Conservation (phyloP, 2,113 vertebrate genomes). For the Lamprotornis superbus region DNA sequence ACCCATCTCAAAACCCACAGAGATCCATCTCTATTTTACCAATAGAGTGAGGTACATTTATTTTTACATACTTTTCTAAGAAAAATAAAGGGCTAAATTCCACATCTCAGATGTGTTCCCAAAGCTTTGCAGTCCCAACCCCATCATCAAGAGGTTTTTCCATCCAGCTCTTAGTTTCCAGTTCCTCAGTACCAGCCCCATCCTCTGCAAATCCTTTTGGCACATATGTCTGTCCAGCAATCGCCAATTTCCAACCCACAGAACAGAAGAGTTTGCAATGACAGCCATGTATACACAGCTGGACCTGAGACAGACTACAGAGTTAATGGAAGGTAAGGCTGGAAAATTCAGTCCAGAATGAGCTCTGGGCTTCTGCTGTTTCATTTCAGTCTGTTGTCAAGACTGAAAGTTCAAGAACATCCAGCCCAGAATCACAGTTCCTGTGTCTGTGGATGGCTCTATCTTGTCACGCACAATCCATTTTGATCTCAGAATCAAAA, state of each 20-base stretch:
- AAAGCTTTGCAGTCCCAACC: neutral
- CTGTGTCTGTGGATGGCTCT: neutral
- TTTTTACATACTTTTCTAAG: neutral
- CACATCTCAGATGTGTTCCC: neutral
- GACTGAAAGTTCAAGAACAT: neutral
- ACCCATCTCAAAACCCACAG: neutral
- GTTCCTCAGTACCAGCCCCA: rapidly evolving
- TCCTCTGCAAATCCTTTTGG: neutral
- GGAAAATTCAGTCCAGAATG: neutral
- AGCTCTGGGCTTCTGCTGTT: neutral
- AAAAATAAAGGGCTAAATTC: neutral
- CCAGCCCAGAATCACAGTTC: neutral
- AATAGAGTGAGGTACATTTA: neutral
- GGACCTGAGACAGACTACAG: neutral
- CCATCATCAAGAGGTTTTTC: neutral
- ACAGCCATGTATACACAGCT: neutral
- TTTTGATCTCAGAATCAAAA: neutral
- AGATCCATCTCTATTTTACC: neutral
- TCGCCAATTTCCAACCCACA: neutral
- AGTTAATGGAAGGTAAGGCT: neutral
- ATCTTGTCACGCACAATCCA: neutral
- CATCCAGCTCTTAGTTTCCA: neutral
- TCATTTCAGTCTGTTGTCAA: neutral
- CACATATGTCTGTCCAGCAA: rapidly evolving
- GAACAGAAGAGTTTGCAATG: neutral